Base-by-base conservation (phyloP, 2,888 invertebrate species). In the Agrotis exclamationis region DNA sequence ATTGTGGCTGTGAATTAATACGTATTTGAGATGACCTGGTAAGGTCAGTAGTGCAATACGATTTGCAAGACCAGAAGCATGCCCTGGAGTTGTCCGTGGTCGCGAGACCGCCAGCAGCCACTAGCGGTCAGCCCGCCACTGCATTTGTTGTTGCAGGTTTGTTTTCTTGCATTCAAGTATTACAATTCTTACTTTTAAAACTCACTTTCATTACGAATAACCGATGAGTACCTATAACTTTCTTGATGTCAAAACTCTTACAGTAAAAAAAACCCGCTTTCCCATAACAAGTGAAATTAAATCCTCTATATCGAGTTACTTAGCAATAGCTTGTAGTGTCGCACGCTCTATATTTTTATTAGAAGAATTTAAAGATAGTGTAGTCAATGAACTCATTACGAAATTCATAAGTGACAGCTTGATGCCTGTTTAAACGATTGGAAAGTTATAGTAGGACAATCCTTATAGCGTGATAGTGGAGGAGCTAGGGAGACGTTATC, bases 81-180 rank as follows among this genome's bases (percentile, higher is more conserved):
- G 96, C 94, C 95, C 85, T 95, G 95, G 95, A 93, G 86, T 77
- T 96, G 96, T 80, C 95, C 95, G 85, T 96, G 96, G 96, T 95
- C 96, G 75, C 93, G 92, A 63, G 93, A 92, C 77, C 93, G 92
- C 66, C 93, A 91, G 88, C 90, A 90, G 67, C 90, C 93, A 79
- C 88, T 90, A 51, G 90, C 87, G 85, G 92, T 93, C 87, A 94
- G 92, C 83, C 90, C 91, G 71, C 93, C 94, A 71, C 87, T 93
- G 66, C 92, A 93, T 65, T 86, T 93, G 76, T 82, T 93, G 67
- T 79, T 90, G 66, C 92, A 95, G 95, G 96, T 96, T 90, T 86
- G 95, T 92, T 82, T 81, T 66, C 60, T 69, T 69, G 53, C 63
- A 39, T 53, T 51, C 47, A 20, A 59, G 24, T 51, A 28, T n/a